A percentile compares a stretch with the other conserved stretches of the same genome.
Conservation (phyloP, 2,113 vertebrate species). For the Lanius ludovicianus region DNA sequence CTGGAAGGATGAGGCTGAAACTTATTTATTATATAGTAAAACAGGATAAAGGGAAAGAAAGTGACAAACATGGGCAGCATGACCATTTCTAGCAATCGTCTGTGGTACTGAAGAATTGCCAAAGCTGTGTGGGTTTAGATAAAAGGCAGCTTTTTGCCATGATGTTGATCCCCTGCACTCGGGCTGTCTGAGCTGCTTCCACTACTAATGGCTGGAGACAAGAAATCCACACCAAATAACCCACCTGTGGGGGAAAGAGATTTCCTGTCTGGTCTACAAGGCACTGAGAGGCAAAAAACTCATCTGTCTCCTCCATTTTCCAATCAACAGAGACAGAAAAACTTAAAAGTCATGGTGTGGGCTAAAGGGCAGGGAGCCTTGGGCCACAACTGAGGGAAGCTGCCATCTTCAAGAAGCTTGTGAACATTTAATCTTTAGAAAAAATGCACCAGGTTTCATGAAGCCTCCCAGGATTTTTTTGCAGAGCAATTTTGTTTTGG, state of each 20-base stretch:
- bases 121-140: background rate
- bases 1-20: background rate
- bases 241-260: background rate
- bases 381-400: background rate
- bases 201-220: background rate
- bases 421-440: background rate
- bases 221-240: background rate
- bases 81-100: background rate
- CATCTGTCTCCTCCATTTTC: background rate
- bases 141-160: background rate
- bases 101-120: background rate
- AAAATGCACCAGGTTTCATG: background rate
- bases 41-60: background rate
- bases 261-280: background rate
- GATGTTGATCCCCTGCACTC: background rate
- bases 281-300: background rate
- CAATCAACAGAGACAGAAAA: background rate
- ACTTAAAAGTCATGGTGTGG: background rate
- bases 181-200: background rate
- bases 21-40: background rate
- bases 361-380: slow-evolving; percentile 8
- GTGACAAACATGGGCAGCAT: background rate
- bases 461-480: background rate
- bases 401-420: background rate
- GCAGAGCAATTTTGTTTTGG: background rate